Conservation (phyloP, 2,113 vertebrate species). For the Pangasianodon hypophthalmus region DNA sequence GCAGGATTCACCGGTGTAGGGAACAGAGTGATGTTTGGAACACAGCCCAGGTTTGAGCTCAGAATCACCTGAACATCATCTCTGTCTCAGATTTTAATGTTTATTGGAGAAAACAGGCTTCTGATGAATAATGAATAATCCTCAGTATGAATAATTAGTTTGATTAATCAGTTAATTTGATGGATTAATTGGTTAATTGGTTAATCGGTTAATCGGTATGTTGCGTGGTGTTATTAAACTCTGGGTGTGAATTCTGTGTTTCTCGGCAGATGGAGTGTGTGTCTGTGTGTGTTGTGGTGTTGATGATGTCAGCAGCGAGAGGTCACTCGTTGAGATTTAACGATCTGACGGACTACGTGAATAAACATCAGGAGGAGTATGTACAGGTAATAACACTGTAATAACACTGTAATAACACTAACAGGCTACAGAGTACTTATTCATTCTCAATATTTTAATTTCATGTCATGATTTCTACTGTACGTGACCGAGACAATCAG, state of each 20-base stretch:
- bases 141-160: constrained; percentile 5
- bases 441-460: not conserved
- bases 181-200: not conserved
- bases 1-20: too few species aligned
- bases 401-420: not conserved
- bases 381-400: constrained; percentile 44
- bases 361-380: constrained; percentile 42
- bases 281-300: constrained; percentile 12
- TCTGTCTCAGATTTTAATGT: not conserved
- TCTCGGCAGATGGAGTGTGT: constrained; percentile 42
- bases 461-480: not conserved
- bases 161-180: not conserved
- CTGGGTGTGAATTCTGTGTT: not conserved
- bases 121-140: not conserved
- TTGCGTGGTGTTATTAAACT: not conserved
- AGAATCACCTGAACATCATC: not conserved
- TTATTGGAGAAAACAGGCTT: not conserved
- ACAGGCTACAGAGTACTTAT: too few species aligned
- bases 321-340: constrained; percentile 22
- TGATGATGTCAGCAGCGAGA: constrained; percentile 13
- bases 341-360: constrained; percentile 28
- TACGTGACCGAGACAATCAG: not conserved
- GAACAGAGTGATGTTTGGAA: too few species aligned
- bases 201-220: not conserved
- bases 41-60: not conserved